Conservation (phyloP, 2,888 invertebrate genomes). For the Lottia scabra region DNA sequence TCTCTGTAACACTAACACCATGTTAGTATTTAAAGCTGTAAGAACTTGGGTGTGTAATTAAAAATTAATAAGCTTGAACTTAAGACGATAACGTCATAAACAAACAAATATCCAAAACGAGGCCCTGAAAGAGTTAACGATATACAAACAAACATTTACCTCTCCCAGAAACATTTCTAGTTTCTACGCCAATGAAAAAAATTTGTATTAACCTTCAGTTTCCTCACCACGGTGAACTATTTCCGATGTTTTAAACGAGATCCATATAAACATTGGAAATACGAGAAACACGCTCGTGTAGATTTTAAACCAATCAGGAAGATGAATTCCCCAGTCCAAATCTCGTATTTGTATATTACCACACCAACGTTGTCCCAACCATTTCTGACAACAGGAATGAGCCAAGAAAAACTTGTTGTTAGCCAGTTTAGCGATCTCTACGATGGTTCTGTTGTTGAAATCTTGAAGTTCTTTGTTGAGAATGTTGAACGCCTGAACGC, state of each 20-base stretch:
- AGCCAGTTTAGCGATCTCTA: constrained; percentile 68
- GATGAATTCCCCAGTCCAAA: constrained; percentile 59
- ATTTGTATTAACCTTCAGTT: no score
- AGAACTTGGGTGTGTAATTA: no score
- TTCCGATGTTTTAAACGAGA: constrained; percentile 41
- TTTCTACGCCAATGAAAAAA: no score
- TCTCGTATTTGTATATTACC: constrained; percentile 67
- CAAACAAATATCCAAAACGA: no score
- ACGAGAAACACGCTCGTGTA: constrained; percentile 63
- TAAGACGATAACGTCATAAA: no score
- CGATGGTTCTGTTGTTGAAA: constrained; percentile 66
- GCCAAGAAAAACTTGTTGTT: constrained; percentile 70
- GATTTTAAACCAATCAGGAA: constrained; percentile 67
- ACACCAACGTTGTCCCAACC: constrained; percentile 70
- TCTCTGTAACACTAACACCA: no score
- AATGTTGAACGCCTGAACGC: constrained; percentile 63
- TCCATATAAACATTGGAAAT: constrained; percentile 67
- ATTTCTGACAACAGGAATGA: constrained; percentile 72
- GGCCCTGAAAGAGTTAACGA: no score
- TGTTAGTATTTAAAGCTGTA: no score
- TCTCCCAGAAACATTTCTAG: no score
- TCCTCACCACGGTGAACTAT: neutral
- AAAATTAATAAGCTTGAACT: no score
- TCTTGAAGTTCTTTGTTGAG: constrained; percentile 65
- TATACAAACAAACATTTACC: no score